These are phyloP conservation scores for Chloroceryle amazona DNA, from an alignment of 2,797 vertebrate species.

Conservation along the genomic window DNA sequence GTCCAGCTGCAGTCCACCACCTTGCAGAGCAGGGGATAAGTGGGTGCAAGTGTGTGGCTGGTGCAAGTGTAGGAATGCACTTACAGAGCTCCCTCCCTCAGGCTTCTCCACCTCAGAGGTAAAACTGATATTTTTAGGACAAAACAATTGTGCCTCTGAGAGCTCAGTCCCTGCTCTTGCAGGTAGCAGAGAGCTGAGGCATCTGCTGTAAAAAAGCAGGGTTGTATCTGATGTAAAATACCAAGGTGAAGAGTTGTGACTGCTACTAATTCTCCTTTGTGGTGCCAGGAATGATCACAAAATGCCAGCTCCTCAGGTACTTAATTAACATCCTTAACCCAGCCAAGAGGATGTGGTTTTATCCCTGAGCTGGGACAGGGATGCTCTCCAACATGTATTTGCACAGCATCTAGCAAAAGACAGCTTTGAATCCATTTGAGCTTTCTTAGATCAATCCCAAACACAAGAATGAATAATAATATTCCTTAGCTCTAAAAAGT, in stretches of 20 bases:
- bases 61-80: background rate
- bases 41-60: fast-evolving
- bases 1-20: background rate
- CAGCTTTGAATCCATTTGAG: background rate
- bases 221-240: background rate
- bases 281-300: background rate
- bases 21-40: background rate
- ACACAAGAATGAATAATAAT: background rate
- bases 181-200: background rate
- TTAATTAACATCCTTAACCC: conserved; percentile 6
- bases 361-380: background rate
- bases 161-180: background rate
- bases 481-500: background rate
- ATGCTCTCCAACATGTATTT: background rate
- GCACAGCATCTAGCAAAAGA: background rate
- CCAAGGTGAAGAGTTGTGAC: background rate
- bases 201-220: background rate
- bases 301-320: conserved; percentile 39
- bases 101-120: background rate
- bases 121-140: conserved; percentile 28
- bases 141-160: background rate
- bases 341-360: background rate
- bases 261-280: background rate
- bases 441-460: background rate
- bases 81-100: background rate